phyloP scores from a whole-genome alignment of 1,140 invertebrate species.

The Trichonephila inaurata region DNA sequence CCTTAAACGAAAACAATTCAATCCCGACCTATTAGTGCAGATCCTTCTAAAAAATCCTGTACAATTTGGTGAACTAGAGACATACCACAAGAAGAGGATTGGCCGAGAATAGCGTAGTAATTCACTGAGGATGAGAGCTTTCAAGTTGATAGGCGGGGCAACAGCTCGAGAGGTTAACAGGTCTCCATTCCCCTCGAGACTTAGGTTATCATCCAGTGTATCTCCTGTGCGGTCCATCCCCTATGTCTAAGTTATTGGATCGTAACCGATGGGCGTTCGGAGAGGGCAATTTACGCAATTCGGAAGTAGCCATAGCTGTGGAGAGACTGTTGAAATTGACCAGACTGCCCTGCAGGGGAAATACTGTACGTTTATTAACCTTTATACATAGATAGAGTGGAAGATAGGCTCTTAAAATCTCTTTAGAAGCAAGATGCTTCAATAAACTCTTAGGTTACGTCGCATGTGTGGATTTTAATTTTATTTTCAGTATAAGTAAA shows the following conservation, averaged over 20 bases:
- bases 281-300: background rate
- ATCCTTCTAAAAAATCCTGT: too few species aligned
- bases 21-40: too few species aligned
- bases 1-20: too few species aligned
- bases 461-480: too few species aligned
- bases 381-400: too few species aligned
- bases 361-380: too few species aligned
- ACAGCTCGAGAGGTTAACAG: slow-evolving; percentile 7
- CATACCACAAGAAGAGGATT: slow-evolving; percentile 14
- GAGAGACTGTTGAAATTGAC: background rate
- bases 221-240: background rate
- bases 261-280: background rate
- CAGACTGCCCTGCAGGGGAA: background rate
- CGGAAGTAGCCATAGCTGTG: background rate
- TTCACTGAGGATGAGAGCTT: background rate
- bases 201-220: slow-evolving; percentile 11
- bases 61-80: background rate
- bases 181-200: background rate
- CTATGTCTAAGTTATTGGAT: background rate
- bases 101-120: background rate
- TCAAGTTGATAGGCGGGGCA: slow-evolving; percentile 23
- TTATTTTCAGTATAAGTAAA: too few species aligned
- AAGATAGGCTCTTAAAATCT: too few species aligned
- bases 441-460: too few species aligned
- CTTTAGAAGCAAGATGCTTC: too few species aligned